Evolutionary conservation across 1,140 invertebrate genomes (phyloP).

Genomic region (Idris sp.): DNA sequence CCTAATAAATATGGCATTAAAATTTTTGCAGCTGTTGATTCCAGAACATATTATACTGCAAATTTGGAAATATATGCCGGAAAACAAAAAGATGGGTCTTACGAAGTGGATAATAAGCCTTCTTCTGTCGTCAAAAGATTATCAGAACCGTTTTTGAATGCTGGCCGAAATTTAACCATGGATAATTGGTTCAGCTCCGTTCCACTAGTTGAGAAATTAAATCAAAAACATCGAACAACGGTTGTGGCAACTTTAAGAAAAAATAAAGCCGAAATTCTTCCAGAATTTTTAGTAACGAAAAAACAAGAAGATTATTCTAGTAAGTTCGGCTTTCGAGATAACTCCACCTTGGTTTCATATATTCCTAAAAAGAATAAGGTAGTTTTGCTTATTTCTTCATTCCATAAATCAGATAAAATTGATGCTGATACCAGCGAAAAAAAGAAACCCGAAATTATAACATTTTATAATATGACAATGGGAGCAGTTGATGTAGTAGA

Average conservation of each 20-base stretch:
- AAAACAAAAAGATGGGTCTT: too few species aligned
- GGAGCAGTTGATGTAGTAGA: constrained; percentile 17
- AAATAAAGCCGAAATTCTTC: constrained; percentile 5
- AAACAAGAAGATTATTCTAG: constrained; percentile 4
- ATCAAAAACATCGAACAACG: background rate
- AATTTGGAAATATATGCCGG: too few species aligned
- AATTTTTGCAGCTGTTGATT: too few species aligned
- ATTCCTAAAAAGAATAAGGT: too few species aligned
- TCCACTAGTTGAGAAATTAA: constrained; percentile 6
- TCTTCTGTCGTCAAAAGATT: too few species aligned
- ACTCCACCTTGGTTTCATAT: constrained; percentile 8
- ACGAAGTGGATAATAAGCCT: too few species aligned
- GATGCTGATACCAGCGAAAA: constrained; percentile 9
- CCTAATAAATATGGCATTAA: too few species aligned
- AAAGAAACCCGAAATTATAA: constrained; percentile 19
- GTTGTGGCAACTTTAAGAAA: constrained; percentile 4
- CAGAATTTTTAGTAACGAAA: constrained; percentile 4
- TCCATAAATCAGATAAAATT: constrained; percentile 5
- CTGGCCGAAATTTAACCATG: constrained; percentile 9
- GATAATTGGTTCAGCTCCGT: constrained; percentile 16
- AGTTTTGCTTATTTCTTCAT: constrained; percentile 2
- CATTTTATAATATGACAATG: constrained; percentile 15
- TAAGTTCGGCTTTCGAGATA: constrained; percentile 5
- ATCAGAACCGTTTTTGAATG: too few species aligned
- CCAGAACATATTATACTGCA: too few species aligned